Conservation (phyloP, 2,113 vertebrate genomes). For the Sinosuthora webbiana region DNA sequence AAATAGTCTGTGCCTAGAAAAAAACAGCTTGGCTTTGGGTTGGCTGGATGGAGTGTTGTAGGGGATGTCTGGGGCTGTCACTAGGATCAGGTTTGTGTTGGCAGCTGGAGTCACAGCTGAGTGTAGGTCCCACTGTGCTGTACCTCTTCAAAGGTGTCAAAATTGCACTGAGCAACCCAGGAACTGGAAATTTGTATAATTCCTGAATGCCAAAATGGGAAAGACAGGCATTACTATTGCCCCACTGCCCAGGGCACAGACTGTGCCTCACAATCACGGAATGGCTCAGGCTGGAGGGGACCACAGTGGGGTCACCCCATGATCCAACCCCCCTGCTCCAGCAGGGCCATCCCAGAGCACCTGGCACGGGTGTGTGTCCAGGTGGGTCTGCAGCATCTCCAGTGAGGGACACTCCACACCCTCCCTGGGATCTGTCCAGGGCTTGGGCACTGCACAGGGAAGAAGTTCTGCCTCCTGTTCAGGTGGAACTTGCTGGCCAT, state of each 20-base stretch:
- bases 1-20: not conserved
- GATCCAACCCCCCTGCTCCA: not conserved
- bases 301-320: not conserved
- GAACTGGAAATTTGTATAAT: not conserved
- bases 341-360: not conserved
- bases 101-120: not conserved
- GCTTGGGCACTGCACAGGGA: accelerated
- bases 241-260: not conserved
- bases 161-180: not conserved
- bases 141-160: not conserved
- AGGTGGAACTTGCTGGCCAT: not conserved
- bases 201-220: not conserved
- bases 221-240: not conserved
- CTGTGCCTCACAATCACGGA: accelerated
- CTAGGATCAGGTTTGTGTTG: accelerated
- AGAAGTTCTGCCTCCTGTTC: not conserved
- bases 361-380: accelerated
- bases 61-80: not conserved
- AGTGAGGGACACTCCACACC: not conserved
- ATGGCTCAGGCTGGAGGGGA: not conserved
- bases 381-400: not conserved
- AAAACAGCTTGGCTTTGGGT: not conserved
- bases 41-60: not conserved
- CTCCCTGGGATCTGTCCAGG: not conserved
- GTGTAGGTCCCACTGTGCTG: not conserved